A percentile compares a stretch with the other conserved stretches of the same genome.
Conservation (phyloP, 2,113 vertebrate species). For the Carassius auratus region DNA sequence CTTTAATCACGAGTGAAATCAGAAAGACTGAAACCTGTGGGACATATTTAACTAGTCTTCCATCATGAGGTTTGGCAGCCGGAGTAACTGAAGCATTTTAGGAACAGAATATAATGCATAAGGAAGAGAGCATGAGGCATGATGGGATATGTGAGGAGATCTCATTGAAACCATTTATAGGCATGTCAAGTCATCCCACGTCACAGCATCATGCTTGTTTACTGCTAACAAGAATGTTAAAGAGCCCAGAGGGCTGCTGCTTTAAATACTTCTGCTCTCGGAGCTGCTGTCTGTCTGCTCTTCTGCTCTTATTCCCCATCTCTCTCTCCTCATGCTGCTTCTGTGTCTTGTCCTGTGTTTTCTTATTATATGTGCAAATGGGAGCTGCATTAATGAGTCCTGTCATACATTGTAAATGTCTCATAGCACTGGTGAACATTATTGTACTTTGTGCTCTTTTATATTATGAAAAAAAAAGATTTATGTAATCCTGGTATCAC, state of each 20-base stretch:
- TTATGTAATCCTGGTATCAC: too few species aligned
- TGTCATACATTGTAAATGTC: neutral
- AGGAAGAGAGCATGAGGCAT: neutral
- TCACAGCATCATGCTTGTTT: neutral
- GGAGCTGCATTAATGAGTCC: neutral
- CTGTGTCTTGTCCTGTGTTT: neutral
- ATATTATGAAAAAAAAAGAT: neutral
- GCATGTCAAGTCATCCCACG: slow-evolving; percentile 22
- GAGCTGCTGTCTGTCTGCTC: slow-evolving; percentile 20
- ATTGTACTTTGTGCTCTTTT: neutral
- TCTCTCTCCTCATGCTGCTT: neutral
- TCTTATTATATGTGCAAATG: neutral
- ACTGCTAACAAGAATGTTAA: slow-evolving; percentile 15
- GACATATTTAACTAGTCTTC: neutral
- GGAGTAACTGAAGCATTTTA: neutral
- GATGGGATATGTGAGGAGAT: neutral
- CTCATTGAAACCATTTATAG: slow-evolving; percentile 12
- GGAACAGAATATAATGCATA: neutral
- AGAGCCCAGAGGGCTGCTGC: neutral
- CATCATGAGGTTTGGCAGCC: neutral
- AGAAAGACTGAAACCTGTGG: neutral
- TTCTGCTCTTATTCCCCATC: neutral
- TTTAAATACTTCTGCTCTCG: neutral
- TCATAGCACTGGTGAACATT: neutral
- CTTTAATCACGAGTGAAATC: neutral